Percentiles rank a stretch among this genome's conserved stretches.
Conservation (phyloP, 2,113 vertebrate species). For the Motacilla alba region DNA sequence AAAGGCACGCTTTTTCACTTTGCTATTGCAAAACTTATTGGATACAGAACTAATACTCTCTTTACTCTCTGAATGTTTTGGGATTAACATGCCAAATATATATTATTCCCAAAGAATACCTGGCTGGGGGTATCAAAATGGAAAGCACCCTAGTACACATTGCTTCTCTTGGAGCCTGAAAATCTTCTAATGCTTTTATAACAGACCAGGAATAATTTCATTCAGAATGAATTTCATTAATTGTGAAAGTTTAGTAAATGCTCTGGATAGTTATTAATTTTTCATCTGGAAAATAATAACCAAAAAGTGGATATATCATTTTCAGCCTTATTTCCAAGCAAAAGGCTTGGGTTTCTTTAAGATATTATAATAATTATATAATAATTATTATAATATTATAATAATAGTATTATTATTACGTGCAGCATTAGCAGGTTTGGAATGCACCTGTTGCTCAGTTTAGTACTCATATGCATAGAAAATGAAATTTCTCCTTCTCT, state of each 20-base stretch:
- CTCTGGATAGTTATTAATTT: background rate
- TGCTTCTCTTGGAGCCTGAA: background rate
- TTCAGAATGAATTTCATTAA: background rate
- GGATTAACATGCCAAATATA: background rate
- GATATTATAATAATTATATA: too few relatives aligned
- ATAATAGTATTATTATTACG: background rate
- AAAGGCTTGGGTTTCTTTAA: background rate
- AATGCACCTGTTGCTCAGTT: accelerated
- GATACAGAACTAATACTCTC: background rate
- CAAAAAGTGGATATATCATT: background rate
- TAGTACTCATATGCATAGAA: background rate
- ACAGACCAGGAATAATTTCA: background rate
- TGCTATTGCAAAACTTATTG: background rate
- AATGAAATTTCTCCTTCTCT: background rate
- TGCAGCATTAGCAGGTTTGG: background rate
- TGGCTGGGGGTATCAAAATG: background rate
- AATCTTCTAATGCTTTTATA: slow-evolving; percentile 11
- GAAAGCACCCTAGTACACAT: background rate
- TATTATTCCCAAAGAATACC: background rate
- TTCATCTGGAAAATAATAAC: background rate
- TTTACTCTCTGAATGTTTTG: background rate
- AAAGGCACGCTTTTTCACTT: background rate
- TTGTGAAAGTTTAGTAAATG: background rate
- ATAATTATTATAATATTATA: too few relatives aligned
- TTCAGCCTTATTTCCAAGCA: background rate